Percentiles rank a stretch among this genome's conserved stretches.
Conservation (phyloP, 1,140 invertebrate genomes). For the Diorhabda sublineata region DNA sequence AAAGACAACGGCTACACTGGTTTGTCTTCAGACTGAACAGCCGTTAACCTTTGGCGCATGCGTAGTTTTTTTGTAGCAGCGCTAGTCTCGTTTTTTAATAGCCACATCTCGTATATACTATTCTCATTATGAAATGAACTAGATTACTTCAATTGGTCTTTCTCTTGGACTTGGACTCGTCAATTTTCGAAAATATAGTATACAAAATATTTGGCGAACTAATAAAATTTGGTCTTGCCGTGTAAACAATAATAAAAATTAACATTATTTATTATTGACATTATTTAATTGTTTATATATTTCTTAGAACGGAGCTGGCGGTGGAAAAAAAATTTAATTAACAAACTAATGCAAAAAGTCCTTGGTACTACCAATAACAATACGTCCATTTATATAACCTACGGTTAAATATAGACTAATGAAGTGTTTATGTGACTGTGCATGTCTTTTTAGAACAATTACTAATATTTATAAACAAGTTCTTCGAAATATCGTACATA, state of each 20-base stretch:
- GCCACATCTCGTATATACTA: too few species aligned
- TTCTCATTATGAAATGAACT: too few species aligned
- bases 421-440: slow-evolving; percentile 14
- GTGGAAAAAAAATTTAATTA: too few species aligned
- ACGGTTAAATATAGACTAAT: slow-evolving; percentile 16
- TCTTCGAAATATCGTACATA: neutral
- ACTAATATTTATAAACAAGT: slow-evolving; percentile 7
- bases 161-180: neutral
- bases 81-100: too few species aligned
- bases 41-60: too few species aligned
- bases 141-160: neutral
- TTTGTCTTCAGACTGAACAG: too few species aligned
- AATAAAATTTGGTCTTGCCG: neutral
- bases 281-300: too few species aligned
- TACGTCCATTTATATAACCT: neutral
- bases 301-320: too few species aligned
- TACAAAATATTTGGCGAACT: neutral
- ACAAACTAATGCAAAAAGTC: neutral
- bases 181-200: neutral
- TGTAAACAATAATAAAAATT: slow-evolving; percentile 3
- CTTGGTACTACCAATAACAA: slow-evolving; percentile 2
- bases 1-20: too few species aligned
- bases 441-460: slow-evolving; percentile 9
- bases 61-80: too few species aligned
- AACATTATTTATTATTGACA: too few species aligned